phyloP scores from a whole-genome alignment of 2,888 invertebrate species.

The Diaprepes abbreviatus region DNA sequence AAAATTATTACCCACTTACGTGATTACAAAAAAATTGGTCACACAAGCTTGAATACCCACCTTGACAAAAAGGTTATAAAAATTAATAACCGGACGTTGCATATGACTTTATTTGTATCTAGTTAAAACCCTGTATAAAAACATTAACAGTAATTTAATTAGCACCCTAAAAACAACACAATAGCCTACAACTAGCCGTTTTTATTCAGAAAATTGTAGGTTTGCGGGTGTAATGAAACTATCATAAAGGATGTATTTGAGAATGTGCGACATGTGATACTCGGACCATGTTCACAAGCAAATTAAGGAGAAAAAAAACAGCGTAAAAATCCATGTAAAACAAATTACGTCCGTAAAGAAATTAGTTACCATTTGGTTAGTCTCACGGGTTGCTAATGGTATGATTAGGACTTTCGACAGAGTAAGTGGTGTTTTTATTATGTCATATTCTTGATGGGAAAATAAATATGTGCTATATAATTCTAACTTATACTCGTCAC shows the following conservation, averaged over 20 bases:
- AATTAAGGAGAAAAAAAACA: slow-evolving; percentile 25
- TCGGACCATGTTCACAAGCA: slow-evolving; percentile 17
- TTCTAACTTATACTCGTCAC: too few species aligned
- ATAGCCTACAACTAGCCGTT: slow-evolving; percentile 6
- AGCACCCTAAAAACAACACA: neutral
- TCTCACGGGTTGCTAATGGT: slow-evolving; percentile 20
- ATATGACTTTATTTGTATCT: slow-evolving; percentile 9
- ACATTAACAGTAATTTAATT: slow-evolving; percentile 28
- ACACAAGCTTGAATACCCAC: slow-evolving; percentile 14
- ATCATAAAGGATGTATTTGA: slow-evolving; percentile 16
- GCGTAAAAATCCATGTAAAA: slow-evolving; percentile 22
- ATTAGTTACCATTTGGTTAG: slow-evolving; percentile 25
- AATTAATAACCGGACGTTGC: slow-evolving; percentile 7
- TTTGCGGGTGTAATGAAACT: neutral
- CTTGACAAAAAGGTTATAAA: slow-evolving; percentile 13
- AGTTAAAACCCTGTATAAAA: neutral
- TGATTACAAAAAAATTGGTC: slow-evolving; percentile 25
- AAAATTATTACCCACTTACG: slow-evolving; percentile 22
- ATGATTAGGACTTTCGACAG: slow-evolving; percentile 22
- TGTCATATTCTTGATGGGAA: slow-evolving; percentile 14
- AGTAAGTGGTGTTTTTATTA: neutral
- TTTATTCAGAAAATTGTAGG: slow-evolving; percentile 14
- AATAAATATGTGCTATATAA: neutral
- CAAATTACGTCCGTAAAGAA: slow-evolving; percentile 19
- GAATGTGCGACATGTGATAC: slow-evolving; percentile 31